Base-by-base conservation (phyloP, 2,113 vertebrate species). In the Pedionomus torquatus region DNA sequence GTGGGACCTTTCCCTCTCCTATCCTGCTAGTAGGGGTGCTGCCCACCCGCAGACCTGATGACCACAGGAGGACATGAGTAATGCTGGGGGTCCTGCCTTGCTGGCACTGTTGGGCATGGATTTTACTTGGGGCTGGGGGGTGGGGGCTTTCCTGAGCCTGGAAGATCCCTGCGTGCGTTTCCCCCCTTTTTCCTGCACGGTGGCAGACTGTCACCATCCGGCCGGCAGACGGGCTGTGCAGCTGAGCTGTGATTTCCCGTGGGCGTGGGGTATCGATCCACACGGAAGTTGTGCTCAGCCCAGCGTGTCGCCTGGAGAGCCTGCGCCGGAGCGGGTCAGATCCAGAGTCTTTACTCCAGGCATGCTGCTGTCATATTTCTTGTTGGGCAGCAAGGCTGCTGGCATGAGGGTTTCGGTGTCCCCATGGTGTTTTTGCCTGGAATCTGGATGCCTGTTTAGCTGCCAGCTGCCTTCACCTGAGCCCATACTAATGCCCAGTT, bases 251-350 rank as follows among this genome's bases (percentile, higher is more conserved):
- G 94, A 17, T 80, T 93, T 57, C 24, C 71, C n/a, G 0, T 54
- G 85, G 92, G 75, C 2, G n/a, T 18, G 24, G 71, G 90, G 12
- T 33, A 57, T 90, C 1, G 37, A 65, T 83, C 82, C 2, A 4
- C 25, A 37, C 4, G 0, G 41, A 65, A 81, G 83, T 83, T 54
- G 37, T 20, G 71, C 87, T 75, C 55, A 26, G 84, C 35, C 46
- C 10, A 0, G 68, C 2, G 1, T 5, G 7, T 65, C 1, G 0
- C 70, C 43, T 3, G 51, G 41, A 28, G 28, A 87, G 18, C 37
- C 37, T 64, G 33, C 18, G 52, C 60, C 0, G 4, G 23, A 28
- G 25, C 3, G 2, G 7, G 41, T 48, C 79, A 35, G 16, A 14
- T 41, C 23, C 12, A 8, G 49, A 39, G 44, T 57, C 21, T n/a